Conservation (phyloP, 1,140 invertebrate species). For the Maconellicoccus hirsutus region DNA sequence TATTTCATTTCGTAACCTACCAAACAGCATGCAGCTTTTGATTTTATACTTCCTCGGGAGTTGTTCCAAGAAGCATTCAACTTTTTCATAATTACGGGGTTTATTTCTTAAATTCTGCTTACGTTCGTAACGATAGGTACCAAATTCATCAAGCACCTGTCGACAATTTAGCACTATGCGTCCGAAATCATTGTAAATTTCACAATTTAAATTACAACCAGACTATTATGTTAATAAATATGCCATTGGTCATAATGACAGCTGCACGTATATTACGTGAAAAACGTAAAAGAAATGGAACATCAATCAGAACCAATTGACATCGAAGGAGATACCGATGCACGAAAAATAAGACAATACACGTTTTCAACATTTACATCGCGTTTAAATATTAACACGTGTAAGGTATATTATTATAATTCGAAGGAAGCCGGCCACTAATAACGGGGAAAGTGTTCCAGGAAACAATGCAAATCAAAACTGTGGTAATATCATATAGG, state of each 20-base stretch:
- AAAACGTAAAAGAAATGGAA: too few species aligned
- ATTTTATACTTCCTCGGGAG: too few species aligned
- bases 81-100: too few species aligned
- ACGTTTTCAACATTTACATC: not conserved
- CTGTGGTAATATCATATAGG: not conserved
- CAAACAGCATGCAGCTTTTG: too few species aligned
- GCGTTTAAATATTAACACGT: not conserved
- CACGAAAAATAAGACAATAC: too few species aligned
- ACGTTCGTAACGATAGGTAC: not conserved
- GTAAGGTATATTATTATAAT: slow-evolving; percentile 3
- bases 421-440: not conserved
- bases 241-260: not conserved
- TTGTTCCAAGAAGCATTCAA: too few species aligned
- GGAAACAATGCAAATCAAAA: slow-evolving; percentile 9
- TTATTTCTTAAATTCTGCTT: too few species aligned
- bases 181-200: not conserved
- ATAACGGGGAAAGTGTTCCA: slow-evolving; percentile 2
- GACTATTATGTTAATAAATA: not conserved
- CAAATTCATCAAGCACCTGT: not conserved
- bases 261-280: not conserved
- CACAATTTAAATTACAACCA: not conserved
- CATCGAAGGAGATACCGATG: not conserved
- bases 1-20: too few species aligned
- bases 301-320: not conserved
- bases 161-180: not conserved